Evolutionary conservation across 1,140 invertebrate species (phyloP).

Genomic region (Pomacea maculata): DNA sequence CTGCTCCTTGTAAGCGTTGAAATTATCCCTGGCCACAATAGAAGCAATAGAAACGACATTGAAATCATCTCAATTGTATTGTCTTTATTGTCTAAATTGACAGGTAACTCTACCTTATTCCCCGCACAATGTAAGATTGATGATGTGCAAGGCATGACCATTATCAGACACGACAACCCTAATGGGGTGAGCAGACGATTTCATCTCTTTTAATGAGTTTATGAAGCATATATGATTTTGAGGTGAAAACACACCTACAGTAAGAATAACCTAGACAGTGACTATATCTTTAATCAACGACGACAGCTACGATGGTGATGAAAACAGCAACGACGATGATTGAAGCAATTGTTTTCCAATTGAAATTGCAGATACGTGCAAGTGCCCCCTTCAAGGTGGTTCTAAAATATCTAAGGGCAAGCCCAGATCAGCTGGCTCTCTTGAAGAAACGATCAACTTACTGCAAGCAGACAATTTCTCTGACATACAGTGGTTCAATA

Average conservation of each 20-base stretch:
- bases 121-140: constrained; percentile 31
- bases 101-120: constrained; percentile 23
- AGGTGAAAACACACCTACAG: no score
- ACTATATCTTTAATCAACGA: no score
- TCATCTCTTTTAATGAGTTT: neutral
- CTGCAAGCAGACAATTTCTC: neutral
- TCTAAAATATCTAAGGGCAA: neutral
- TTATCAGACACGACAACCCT: constrained; percentile 30
- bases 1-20: no score
- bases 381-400: no score
- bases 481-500: neutral
- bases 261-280: no score
- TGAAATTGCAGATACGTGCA: no score
- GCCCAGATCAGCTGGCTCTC: neutral
- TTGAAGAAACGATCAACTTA: constrained; percentile 10
- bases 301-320: no score
- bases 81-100: no score
- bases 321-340: neutral
- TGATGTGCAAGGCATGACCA: constrained; percentile 25
- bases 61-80: no score
- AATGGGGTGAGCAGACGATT: neutral
- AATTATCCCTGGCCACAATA: no score
- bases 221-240: no score
- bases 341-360: neutral
- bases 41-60: no score